Conservation (phyloP, 2,888 invertebrate species). For the Ochropleura plecta region DNA sequence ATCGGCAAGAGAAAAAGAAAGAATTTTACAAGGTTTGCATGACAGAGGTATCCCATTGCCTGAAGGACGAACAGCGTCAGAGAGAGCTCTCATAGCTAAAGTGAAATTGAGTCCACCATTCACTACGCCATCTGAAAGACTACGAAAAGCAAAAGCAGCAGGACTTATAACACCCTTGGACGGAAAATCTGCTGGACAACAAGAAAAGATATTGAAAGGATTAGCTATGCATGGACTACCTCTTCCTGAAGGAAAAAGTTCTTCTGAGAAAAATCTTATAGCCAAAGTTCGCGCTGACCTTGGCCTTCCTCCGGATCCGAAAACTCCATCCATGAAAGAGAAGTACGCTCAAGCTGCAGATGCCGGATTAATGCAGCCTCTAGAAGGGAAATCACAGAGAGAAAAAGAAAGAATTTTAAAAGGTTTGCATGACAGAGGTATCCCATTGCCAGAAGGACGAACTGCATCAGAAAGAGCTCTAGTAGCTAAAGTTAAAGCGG, state of each 20-base stretch:
- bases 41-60: slow-evolving; percentile 13
- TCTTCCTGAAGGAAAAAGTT: background rate
- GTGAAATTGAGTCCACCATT: background rate
- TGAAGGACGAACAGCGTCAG: slow-evolving; percentile 1
- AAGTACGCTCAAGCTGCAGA: slow-evolving; percentile 8
- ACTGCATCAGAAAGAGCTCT: background rate
- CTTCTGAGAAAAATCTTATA: background rate
- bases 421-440: slow-evolving; percentile 8
- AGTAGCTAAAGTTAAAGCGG: background rate
- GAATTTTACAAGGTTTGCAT: slow-evolving; percentile 2
- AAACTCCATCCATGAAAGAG: background rate
- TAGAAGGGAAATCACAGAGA: slow-evolving; percentile 11
- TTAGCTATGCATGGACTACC: background rate
- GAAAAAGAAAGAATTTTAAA: background rate
- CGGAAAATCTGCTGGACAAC: background rate
- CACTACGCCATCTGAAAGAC: background rate
- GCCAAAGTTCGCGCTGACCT: slow-evolving; percentile 2
- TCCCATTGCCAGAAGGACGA: slow-evolving; percentile 10
- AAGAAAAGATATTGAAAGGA: slow-evolving; percentile 1
- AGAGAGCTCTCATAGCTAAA: background rate
- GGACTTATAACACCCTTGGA: background rate
- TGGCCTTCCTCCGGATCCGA: slow-evolving; percentile 11
- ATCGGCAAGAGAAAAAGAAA: slow-evolving; percentile 1
- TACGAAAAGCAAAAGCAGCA: slow-evolving; percentile 2
- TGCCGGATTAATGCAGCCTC: background rate